Evolutionary conservation across 2,797 vertebrate species (phyloP).

Genomic region (Crenichthys baileyi): DNA sequence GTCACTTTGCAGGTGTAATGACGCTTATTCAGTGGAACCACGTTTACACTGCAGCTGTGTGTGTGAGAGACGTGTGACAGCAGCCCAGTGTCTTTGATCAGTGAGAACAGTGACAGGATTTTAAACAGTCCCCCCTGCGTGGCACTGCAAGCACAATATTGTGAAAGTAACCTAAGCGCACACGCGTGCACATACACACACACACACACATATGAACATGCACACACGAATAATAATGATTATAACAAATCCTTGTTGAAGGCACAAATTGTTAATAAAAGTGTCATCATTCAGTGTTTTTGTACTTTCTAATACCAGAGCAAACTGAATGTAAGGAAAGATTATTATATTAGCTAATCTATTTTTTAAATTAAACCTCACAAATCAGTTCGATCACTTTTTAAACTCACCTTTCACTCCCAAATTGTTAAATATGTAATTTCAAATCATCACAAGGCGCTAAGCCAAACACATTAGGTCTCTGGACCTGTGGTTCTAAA

Average conservation of each 20-base stretch:
- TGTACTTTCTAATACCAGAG: background rate
- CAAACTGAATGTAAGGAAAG: background rate
- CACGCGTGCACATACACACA: background rate
- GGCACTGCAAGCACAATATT: slow-evolving; percentile 46
- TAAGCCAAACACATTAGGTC: too few relatives aligned
- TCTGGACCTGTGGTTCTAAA: too few relatives aligned
- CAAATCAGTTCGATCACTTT: background rate
- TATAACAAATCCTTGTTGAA: background rate
- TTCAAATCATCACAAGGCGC: too few relatives aligned
- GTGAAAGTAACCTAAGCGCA: slow-evolving; percentile 13
- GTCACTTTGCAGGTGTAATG: slow-evolving; percentile 40
- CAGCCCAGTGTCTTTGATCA: slow-evolving; percentile 60
- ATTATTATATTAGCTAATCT: background rate
- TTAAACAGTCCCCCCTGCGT: slow-evolving; percentile 45
- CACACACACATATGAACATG: background rate
- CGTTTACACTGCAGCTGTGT: slow-evolving; percentile 7
- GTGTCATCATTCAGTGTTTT: background rate
- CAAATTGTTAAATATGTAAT: too few relatives aligned
- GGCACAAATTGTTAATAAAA: background rate
- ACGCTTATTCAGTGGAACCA: slow-evolving; percentile 25
- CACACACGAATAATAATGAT: background rate
- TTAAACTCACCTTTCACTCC: background rate
- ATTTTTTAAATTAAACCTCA: background rate
- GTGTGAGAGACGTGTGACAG: slow-evolving; percentile 38
- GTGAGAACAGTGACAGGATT: slow-evolving; percentile 42